Evolutionary conservation across 2,113 vertebrate species (phyloP), one percentile per base, ranked within the genome.

Genomic region (Percopsis transmontana): DNA sequence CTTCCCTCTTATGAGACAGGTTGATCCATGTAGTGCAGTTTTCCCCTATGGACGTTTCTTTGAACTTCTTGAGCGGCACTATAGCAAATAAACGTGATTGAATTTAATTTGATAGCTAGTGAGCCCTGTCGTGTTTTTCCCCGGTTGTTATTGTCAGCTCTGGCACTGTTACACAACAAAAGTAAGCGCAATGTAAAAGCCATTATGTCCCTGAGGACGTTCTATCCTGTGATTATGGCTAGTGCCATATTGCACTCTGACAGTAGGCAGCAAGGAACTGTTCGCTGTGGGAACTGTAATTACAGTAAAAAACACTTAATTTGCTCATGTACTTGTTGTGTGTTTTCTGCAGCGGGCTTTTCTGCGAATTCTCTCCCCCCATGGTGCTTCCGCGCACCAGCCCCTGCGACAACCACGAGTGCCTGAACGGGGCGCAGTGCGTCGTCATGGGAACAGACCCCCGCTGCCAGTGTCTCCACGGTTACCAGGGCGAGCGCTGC

Each of bases 311-410:
- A 23, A 58, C 15, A 41, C 3, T 19, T 23, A 2, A 5, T 42
- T 15, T 63, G 56, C 42, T 15, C 41, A 55, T 16, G 16, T 58
- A 16, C 10, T 16, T 58, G 56, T 58, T 48, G 39, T 58, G 40
- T 58, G 57, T 27, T 44, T 59, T 8, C 40, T 52, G 11, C 75
- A 99, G 97, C 12, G 97, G 97, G 38, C 86, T 99, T 66, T 99
- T 99, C 87, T 99, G 97, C 60, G 96, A 98, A 77, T 95, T 95
- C 81, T 87, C 96, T n/a, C 97, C 96, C 0, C 97, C 97, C 2
- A 98, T 99, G 96, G 96, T 99, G 61, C 90, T 99, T 24, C 97
- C 97, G 7, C 94, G 97, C 41, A 99, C 97, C 70, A 99, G 97
- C 68, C 97, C 95, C 2, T 99, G 97, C 62, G 97, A 99, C 87